These are phyloP conservation scores for Festucalex cinctus DNA, from an alignment of 2,113 vertebrate genomes.

Conservation along the genomic window DNA sequence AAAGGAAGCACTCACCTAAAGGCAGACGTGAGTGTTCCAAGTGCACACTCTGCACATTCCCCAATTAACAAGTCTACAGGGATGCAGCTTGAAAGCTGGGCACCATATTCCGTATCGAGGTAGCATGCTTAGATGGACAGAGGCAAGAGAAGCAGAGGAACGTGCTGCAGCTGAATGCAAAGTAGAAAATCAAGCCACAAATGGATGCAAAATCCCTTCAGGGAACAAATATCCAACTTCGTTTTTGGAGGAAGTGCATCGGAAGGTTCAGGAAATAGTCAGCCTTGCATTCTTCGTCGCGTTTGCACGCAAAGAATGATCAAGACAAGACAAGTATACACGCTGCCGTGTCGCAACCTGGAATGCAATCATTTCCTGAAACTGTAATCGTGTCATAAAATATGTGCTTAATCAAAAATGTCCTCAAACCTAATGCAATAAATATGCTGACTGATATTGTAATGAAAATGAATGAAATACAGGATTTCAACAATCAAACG, in stretches of 20 bases:
- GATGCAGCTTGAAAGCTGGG: conserved; percentile 54
- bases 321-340: no score
- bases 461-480: no score
- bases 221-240: not conserved
- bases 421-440: no score
- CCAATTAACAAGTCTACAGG: conserved; percentile 69
- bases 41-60: conserved; percentile 62
- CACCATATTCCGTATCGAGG: conserved; percentile 32
- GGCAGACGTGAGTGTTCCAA: conserved; percentile 63
- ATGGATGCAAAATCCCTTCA: conserved; percentile 15
- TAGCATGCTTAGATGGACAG: conserved; percentile 44
- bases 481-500: no score
- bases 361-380: no score
- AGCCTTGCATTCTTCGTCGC: not conserved
- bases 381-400: no score
- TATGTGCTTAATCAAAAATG: no score
- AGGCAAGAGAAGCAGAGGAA: conserved; percentile 43
- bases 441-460: no score
- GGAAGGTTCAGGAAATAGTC: not conserved
- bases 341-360: no score
- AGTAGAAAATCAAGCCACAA: conserved; percentile 39
- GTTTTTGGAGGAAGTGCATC: not conserved
- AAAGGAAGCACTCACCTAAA: conserved; percentile 53
- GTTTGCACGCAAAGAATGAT: not conserved
- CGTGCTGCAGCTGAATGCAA: conserved; percentile 29